Evolutionary conservation across 2,888 invertebrate species (phyloP), one percentile per base, ranked within the genome.

Genomic region (Dicranocentrus wangi): DNA sequence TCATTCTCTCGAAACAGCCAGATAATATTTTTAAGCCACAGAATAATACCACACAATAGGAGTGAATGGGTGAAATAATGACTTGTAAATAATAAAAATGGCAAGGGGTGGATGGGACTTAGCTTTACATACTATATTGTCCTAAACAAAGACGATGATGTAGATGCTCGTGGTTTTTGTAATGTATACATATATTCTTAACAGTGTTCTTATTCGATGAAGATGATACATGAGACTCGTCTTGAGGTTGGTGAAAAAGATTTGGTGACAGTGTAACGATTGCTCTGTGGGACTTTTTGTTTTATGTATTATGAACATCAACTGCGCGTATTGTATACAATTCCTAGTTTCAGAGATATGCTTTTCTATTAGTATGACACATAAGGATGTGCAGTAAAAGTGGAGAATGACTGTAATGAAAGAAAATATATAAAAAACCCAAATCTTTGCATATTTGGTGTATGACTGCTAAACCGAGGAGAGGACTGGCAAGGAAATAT

Each of bases 41-140:
- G 15, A 47, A 47, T n/a, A 47, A 47, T 7, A 53, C 47, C 5
- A 47, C 15, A 47, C 47, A 17, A 60, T 60, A 32, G 32, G 7
- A 53, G 17, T n/a, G 13, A n/a, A 47, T 47, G 17, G 5, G 28
- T 28, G 25, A 60, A n/a, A 60, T 21, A 53, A 55, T 55, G 55
- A 55, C 55, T 23, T 21, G 15, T 55, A 3, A 32, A 60, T 28
- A 32, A 60, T 28, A 63, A 72, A 61, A 63, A 72, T 72, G 72
- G 63, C 72, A 61, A 72, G 72, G 72, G 72, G 71, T 63, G 72
- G 72, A 63, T 53, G 21, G 32, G 17, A 43, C 32, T 32, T 51
- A 47, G 61, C 28, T 32, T 32, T 32, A 10, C 10, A 10, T n/a
- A n/a, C n/a, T n/a, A 32, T 3, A 32, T 32, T 32, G 32, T 32